Evolutionary conservation across 1,140 invertebrate species (phyloP), one percentile per base, ranked within the genome.

Genomic region (Lepidurus arcticus): DNA sequence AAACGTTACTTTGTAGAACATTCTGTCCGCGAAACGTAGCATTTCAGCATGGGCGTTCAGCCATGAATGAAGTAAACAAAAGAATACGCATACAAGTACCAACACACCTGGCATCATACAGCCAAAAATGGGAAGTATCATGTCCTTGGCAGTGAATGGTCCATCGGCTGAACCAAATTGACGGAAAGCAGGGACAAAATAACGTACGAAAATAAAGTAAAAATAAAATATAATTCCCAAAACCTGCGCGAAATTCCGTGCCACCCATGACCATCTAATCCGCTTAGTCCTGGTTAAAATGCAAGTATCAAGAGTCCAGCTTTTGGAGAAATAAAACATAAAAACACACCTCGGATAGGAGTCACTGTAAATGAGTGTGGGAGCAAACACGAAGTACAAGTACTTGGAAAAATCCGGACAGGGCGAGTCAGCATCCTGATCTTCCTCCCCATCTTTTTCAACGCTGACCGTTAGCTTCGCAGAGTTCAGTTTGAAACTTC

Each of bases 1-100:
- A 34, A 34, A 34, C 3, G 3, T 34, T 34, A 34, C 91, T 86
- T 90, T 90, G 82, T 95, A 95, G 85, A 94, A 95, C 81, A 91
- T 87, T 78, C 94, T 87, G 84, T 97, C 95, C 6, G 90, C 93
- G 85, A 98, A 98, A 74, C 87, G 88, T 11, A 96, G 82, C 84
- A 97, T 88, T 85, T 98, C 95, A 4, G 94, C 93, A 82, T 91
- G 93, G 9, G 92, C 91, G 86, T 97, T 98, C 82, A 94, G 87
- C 93, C 94, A 97, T 0, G 91, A 90, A 84, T 98, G 95, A 1
- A 97, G 84, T 1, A 98, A 85, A 74, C 91, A 89, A 85, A 95
- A 97, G 84, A 97, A 97, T 8, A 88, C 91, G 76, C 91, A 89
- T 5, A 96, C 83, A 43, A 93, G 90, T 1, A 90, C 88, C 5